phyloP scores from a whole-genome alignment of 2,797 vertebrate genomes.

The Pseudochromis fuscus region DNA sequence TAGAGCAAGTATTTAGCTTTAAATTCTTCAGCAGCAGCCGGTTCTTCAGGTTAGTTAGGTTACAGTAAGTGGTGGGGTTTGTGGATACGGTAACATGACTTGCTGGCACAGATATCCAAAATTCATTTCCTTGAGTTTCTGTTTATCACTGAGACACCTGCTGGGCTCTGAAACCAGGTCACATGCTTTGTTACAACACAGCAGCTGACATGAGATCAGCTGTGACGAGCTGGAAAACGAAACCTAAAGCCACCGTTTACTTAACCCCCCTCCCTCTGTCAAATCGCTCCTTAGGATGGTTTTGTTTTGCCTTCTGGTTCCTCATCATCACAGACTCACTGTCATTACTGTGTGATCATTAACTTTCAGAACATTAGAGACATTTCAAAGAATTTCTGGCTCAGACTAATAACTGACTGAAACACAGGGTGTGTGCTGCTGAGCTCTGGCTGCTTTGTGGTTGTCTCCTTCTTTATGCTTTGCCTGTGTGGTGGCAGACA shows the following conservation, averaged over 20 bases:
- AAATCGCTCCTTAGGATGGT: background rate
- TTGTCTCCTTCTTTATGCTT: background rate
- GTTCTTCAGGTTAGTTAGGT: background rate
- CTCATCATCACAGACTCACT: background rate
- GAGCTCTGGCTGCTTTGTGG: background rate
- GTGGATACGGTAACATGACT: background rate
- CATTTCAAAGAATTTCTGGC: background rate
- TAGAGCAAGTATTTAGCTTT: background rate
- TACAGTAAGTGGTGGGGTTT: background rate
- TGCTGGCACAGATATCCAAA: background rate
- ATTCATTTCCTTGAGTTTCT: slow-evolving; percentile 9
- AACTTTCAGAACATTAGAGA: background rate
- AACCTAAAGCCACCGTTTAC: slow-evolving; percentile 58
- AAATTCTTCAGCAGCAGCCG: background rate
- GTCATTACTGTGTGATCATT: background rate
- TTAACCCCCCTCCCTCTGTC: background rate
- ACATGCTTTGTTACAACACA: slow-evolving; percentile 44
- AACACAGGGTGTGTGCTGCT: background rate
- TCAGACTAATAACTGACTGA: background rate
- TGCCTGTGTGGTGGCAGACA: background rate
- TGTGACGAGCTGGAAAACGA: slow-evolving; percentile 65
- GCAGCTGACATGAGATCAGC: slow-evolving; percentile 32
- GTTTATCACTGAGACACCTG: background rate
- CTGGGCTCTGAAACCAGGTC: slow-evolving; percentile 5
- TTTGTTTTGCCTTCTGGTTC: slow-evolving; percentile 26